Base-by-base conservation (phyloP, 2,797 vertebrate genomes). In the Bradypodion pumilum region DNA sequence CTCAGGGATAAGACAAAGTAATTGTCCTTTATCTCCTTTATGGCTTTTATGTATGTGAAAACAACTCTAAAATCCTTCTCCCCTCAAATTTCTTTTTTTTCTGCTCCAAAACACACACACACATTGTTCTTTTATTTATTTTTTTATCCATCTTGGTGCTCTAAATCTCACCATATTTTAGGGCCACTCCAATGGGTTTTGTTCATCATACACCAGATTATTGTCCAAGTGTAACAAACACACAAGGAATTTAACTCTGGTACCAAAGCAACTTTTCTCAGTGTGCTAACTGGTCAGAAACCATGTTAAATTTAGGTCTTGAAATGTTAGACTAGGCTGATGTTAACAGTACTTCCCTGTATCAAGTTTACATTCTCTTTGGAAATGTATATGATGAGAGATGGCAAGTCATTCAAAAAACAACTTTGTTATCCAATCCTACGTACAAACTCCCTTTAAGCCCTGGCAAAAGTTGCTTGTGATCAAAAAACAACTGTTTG, bases 41-140 rank as follows among this genome's bases (percentile, higher is more conserved):
- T 59, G 52, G 78, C 44, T 65, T 74, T 80, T 85, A 75, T 59
- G 74, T 44, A 85, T 68, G 44, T 74, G 70, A 80, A 79, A 75
- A 49, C 27, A 85, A 72, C 76, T 84, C 56, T 84, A 63, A 78
- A 35, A 35, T 52, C 27, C 56, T 27, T 9, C 35, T 37, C 21
- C 62, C 40, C 21, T 35, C 52, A 23, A 42, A 74, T 85, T 80
- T 65, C 46, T 63, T 27, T 85, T 73, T 73, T 70, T 63, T 35
- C n/a, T 44, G 23, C n/a, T 37, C 59, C 70, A 78, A 62, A 52
- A 13, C 32, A 29, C 44, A 59, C n/a, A 25, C 37, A 35, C 46
- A 79, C 62, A 56, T 76, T 56, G 62, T 59, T 59, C 21, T 29
- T 80, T 44, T 16, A 19, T 25, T 42, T 70, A n/a, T n/a, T 80